phyloP scores from a whole-genome alignment of 2,797 vertebrate species.

The Carcharodon carcharias region DNA sequence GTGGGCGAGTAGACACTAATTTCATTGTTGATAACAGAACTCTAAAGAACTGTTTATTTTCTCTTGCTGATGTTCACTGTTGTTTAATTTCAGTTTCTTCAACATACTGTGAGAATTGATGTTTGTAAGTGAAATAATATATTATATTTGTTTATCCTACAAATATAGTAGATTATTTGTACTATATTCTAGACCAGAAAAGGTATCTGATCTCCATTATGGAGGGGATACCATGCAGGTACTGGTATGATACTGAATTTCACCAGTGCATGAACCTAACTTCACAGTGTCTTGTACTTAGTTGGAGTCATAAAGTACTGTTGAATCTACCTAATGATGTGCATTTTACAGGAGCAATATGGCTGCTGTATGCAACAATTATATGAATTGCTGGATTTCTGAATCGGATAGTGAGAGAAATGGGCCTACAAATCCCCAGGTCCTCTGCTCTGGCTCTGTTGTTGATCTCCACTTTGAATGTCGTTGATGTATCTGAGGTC shows the following conservation, averaged over 20 bases:
- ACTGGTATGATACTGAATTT: background rate
- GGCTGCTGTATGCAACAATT: background rate
- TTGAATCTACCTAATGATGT: background rate
- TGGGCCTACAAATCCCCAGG: background rate
- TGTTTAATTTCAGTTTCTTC: background rate
- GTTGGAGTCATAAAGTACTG: background rate
- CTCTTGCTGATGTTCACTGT: background rate
- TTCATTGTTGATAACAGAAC: conserved; percentile 17
- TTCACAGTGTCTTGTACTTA: background rate
- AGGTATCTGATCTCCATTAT: background rate
- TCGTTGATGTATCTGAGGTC: background rate
- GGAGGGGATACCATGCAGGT: background rate
- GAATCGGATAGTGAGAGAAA: background rate
- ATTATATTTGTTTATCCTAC: background rate
- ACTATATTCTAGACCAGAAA: background rate
- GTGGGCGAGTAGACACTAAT: conserved; percentile 1
- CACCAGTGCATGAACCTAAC: background rate
- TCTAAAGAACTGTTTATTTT: background rate
- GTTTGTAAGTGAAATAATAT: background rate
- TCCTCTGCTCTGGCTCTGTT: background rate
- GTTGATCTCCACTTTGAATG: background rate
- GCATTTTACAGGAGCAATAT: background rate
- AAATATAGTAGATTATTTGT: background rate
- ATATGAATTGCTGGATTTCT: background rate
- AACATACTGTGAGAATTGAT: background rate